Evolutionary conservation across 2,113 vertebrate species (phyloP).

Genomic region (Nothocercus julius): DNA sequence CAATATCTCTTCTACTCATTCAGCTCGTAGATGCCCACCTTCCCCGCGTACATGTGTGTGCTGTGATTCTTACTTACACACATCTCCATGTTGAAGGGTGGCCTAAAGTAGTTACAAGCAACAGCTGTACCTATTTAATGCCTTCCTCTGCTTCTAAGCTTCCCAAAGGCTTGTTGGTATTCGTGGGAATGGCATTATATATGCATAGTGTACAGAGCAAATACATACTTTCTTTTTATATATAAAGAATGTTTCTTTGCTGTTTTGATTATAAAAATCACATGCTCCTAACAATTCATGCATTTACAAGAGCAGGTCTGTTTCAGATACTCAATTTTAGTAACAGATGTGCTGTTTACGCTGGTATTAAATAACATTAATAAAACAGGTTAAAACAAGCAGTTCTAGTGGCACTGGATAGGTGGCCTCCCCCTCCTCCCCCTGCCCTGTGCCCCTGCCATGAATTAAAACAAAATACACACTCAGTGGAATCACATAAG

Average conservation of each 20-base stretch:
- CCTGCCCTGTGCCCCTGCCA: neutral
- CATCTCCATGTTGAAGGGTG: neutral
- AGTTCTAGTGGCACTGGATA: neutral
- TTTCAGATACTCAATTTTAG: neutral
- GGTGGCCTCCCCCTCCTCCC: neutral
- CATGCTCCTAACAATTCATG: neutral
- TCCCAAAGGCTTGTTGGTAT: neutral
- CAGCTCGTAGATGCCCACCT: neutral
- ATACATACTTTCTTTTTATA: neutral
- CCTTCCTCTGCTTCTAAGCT: neutral
- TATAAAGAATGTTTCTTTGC: neutral
- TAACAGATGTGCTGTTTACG: neutral
- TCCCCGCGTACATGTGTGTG: accelerated
- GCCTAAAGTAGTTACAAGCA: neutral
- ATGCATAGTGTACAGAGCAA: neutral
- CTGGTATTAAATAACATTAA: neutral
- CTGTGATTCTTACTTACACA: neutral
- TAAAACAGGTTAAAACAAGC: neutral
- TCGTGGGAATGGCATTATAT: neutral
- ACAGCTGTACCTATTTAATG: neutral
- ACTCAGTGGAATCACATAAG: slow-evolving; percentile 26
- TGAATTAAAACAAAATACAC: slow-evolving; percentile 34
- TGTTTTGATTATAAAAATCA: neutral
- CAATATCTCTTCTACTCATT: neutral
- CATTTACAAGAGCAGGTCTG: neutral